phyloP scores from a whole-genome alignment of 2,797 vertebrate species.

The Ciconia nigra region DNA sequence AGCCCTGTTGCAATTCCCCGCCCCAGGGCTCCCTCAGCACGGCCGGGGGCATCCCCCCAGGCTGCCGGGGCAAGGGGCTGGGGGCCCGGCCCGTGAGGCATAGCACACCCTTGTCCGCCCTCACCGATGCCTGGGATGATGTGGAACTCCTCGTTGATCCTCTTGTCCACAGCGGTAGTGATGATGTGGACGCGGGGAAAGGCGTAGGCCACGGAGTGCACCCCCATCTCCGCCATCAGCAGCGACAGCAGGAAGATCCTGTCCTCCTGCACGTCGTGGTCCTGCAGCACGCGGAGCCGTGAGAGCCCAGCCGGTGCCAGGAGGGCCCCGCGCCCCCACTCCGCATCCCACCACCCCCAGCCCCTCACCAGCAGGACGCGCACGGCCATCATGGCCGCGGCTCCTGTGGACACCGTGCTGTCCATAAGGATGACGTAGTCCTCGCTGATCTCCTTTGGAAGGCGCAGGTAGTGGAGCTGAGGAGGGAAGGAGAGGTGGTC shows the following conservation, averaged over 20 bases:
- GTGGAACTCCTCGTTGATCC: conserved; percentile 91
- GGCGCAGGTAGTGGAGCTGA: conserved; percentile 89
- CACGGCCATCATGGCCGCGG: conserved; percentile 89
- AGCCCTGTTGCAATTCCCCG: rapidly evolving
- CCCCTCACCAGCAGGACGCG: conserved; percentile 83
- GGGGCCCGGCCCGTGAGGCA: rapidly evolving
- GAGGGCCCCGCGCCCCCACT: rapidly evolving
- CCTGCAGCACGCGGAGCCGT: conserved; percentile 31
- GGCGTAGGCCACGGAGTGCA: conserved; percentile 91
- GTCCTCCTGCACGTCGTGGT: conserved; percentile 89
- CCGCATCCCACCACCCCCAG: rapidly evolving
- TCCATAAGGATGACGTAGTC: conserved; percentile 94
- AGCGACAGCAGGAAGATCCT: conserved; percentile 90
- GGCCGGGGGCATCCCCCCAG: rapidly evolving
- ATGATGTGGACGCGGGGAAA: conserved; percentile 90
- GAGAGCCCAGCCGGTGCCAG: rapidly evolving
- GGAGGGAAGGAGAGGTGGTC: neutral
- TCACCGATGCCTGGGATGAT: conserved; percentile 92
- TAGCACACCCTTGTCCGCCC: neutral
- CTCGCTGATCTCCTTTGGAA: conserved; percentile 90
- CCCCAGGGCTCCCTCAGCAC: too few relatives aligned
- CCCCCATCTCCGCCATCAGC: conserved; percentile 92
- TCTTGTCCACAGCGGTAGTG: conserved; percentile 91
- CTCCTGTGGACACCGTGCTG: conserved; percentile 91
- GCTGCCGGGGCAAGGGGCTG: neutral